A percentile compares a stretch with the other conserved stretches of the same genome.
phyloP scores from a whole-genome alignment of 2,888 invertebrate genomes.

The Cerastis leucographa region DNA sequence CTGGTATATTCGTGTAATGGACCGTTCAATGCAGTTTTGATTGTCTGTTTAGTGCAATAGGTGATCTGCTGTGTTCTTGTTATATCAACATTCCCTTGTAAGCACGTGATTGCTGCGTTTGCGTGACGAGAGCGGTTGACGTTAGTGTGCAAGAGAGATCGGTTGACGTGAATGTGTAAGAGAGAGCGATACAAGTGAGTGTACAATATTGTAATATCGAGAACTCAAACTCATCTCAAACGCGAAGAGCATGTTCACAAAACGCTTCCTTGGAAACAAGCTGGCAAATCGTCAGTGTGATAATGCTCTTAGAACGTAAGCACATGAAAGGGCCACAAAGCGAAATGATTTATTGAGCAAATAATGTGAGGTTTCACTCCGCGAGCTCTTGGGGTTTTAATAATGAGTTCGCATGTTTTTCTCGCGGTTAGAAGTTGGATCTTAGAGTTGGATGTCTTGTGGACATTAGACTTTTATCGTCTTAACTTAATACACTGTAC shows the following conservation, averaged over 20 bases:
- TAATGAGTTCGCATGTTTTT: slow-evolving; percentile 32
- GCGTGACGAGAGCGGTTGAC: background rate
- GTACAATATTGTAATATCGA: background rate
- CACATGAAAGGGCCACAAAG: slow-evolving; percentile 60
- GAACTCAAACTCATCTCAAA: background rate
- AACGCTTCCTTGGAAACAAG: background rate
- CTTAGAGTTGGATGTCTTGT: background rate
- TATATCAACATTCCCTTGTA: background rate
- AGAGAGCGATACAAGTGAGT: background rate
- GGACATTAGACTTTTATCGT: background rate
- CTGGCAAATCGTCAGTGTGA: background rate
- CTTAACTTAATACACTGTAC: background rate
- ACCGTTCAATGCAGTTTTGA: background rate
- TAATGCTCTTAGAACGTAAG: slow-evolving; percentile 26
- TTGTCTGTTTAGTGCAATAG: background rate
- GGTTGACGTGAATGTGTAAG: background rate
- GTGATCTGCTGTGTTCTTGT: background rate
- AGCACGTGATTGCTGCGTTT: background rate
- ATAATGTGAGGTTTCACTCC: slow-evolving; percentile 47
- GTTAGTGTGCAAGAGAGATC: too few relatives aligned
- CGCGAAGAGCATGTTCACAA: background rate
- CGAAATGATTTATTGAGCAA: slow-evolving; percentile 63
- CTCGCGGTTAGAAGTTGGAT: slow-evolving; percentile 4
- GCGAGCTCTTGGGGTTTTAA: slow-evolving; percentile 34
- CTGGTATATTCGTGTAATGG: background rate